phyloP scores from a whole-genome alignment of 2,888 invertebrate species.

The Entomobrya multifasciata region DNA sequence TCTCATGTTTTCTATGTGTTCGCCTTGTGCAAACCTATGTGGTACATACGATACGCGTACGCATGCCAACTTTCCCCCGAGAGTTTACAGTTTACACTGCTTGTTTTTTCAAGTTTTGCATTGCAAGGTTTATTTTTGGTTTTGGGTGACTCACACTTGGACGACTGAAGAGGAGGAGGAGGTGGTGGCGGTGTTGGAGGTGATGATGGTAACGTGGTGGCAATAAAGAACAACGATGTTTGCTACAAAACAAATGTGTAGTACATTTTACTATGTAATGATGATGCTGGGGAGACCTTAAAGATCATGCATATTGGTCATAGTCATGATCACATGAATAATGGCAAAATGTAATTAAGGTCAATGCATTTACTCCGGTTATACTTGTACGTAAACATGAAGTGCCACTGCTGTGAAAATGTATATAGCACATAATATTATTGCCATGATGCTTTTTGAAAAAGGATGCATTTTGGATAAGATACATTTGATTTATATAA shows the following conservation, averaged over 20 bases:
- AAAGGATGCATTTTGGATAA: background rate
- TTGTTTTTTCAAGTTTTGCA: slow-evolving; percentile 48
- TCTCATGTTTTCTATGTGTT: too few relatives aligned
- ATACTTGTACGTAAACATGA: too few relatives aligned
- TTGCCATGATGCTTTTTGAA: background rate
- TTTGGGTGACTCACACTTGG: slow-evolving; percentile 67
- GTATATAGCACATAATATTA: background rate
- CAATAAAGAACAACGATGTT: slow-evolving; percentile 27
- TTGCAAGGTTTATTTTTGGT: slow-evolving; percentile 73
- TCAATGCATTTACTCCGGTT: too few relatives aligned
- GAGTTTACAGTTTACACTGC: slow-evolving; percentile 11
- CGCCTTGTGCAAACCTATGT: background rate
- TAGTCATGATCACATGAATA: slow-evolving; percentile 29
- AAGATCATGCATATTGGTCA: background rate
- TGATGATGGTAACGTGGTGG: slow-evolving; percentile 48
- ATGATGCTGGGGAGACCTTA: background rate
- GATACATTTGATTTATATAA: too few relatives aligned
- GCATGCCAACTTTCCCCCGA: slow-evolving; percentile 50
- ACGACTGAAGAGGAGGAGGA: slow-evolving; percentile 72
- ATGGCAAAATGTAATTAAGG: too few relatives aligned
- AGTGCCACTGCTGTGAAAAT: too few relatives aligned
- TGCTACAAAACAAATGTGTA: slow-evolving; percentile 2
- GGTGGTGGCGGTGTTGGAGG: slow-evolving; percentile 62
- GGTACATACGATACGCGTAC: background rate
- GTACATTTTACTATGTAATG: background rate